phyloP scores from a whole-genome alignment of 2,888 invertebrate genomes.

The Pachycephus smyrnensis region DNA sequence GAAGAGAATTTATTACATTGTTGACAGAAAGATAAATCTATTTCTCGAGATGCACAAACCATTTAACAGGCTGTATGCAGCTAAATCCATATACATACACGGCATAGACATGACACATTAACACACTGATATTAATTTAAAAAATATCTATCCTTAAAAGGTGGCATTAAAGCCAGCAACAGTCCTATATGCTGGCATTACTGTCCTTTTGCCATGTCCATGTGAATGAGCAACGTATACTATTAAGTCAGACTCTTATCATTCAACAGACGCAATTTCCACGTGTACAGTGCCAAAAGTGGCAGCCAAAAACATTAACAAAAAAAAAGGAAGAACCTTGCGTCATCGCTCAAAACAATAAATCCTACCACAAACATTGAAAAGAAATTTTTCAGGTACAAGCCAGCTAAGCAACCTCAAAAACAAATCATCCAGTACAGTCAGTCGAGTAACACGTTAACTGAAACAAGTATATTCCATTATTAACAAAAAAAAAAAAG shows the following conservation, averaged over 20 bases:
- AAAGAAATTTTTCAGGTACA: background rate
- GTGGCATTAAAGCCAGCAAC: background rate
- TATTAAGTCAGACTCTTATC: constrained; percentile 13
- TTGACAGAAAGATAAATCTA: background rate
- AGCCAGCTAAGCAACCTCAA: background rate
- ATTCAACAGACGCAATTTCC: constrained; percentile 8
- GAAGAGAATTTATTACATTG: constrained; percentile 19
- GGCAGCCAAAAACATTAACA: background rate
- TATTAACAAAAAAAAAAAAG: background rate
- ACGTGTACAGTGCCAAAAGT: background rate
- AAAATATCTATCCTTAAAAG: background rate
- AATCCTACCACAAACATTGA: background rate
- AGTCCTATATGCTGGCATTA: background rate
- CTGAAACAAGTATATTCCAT: background rate
- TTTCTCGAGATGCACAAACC: background rate
- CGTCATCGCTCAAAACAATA: background rate
- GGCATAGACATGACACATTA: constrained; percentile 10
- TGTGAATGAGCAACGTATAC: constrained; percentile 19
- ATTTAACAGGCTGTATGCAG: constrained; percentile 34
- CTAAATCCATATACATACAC: constrained; percentile 48
- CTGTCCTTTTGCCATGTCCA: constrained; percentile 22
- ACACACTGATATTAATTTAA: background rate
- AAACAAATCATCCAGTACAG: background rate
- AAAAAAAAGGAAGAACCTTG: background rate
- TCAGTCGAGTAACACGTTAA: background rate